Base-by-base conservation (phyloP, 2,113 vertebrate species). In the Cygnus atratus region DNA sequence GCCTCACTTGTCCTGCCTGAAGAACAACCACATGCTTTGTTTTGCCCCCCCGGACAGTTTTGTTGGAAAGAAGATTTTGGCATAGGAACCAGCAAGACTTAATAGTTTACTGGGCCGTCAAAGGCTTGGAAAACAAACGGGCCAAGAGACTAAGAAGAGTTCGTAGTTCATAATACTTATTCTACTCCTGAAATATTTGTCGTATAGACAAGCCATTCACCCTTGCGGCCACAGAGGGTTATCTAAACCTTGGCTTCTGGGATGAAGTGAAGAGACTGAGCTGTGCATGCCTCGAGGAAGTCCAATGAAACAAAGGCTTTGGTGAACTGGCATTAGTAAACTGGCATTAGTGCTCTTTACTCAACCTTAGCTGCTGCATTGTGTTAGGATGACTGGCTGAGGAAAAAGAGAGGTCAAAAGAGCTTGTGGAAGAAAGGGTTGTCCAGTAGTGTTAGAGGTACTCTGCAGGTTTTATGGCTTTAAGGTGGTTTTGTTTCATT, bases 51-150 rank as follows among this genome's bases (percentile, higher is more conserved):
- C 62, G 24, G 15, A 52, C 79, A 78, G 11, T 85, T 95, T 59
- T 80, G 19, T 94, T 90, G 84, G 66, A 94, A 90, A 54, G 3
- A 89, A 88, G 85, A 93, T 11, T 82, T 90, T 80, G 63, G 29
- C 37, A 72, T 41, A 72, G 77, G 55, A 79, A 46, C 48, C 22
- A 77, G 13, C 18, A 74, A 74, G 26, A 62, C 68, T 91, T 48
- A 48, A 76, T 50, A 29, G 71, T 79, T 93, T 90, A 55, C 58
- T 70, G 39, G 48, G 63, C 61, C 28, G 18, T 59, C 59, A 81
- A 81, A 94, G 37, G 24, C 67, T 70, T 75, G 83, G 46, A 78
- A 90, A 92, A 91, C 29, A 48, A 72, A 90, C 37, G 8, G 28
- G 14, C 61, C 76, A 83, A 66, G 55, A 37, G 39, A 37, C 67